Base-by-base conservation (phyloP, 2,888 invertebrate genomes). In the Ypsolopha scabrella region DNA sequence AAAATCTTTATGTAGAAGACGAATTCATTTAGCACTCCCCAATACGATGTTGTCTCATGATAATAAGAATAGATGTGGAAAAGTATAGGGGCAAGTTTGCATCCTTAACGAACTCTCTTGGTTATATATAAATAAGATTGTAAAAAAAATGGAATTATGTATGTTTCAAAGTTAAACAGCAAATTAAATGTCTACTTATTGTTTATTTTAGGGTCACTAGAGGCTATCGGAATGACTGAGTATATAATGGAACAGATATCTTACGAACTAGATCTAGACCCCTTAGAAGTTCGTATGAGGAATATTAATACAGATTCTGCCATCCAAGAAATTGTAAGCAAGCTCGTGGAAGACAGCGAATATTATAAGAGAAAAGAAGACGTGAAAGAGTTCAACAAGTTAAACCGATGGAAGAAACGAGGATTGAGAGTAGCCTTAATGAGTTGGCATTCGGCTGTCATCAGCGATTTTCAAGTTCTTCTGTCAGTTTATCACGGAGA, bases 371-470 rank as follows among this genome's bases (percentile, higher is more conserved):
- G 91, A 9, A 82, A 79, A 52, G 60, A 65, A 35, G 78, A 74
- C 3, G 80, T 90, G 13, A 72, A 80, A 10, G 61, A 70, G 1
- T 90, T 89, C 61, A 92, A 92, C 61, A 68, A 72, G 53, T 86
- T 81, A 54, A 92, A 93, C 72, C 83, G 92, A 10, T 96, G 95
- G 95, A 93, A 89, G 61, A 96, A 96, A 68, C 88, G 89, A 39
- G 96, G 93, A 0, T 72, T 93, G 1, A 80, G 90, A 10, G 64
- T 94, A 6, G 83, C 91, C 8, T 88, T 93, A 3, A 90, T 94
- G 89, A 89, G 88, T 59, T 95, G 91, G 79, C 88, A 88, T 0
- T 75, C 91, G 1, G 60, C 72, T 0, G 69, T 86, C 37, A 68
- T 77, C 34, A 82, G 89, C 0, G 88, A 88, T 50, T 90, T 76